These are phyloP conservation scores for Hydraecia micacea DNA, from an alignment of 2,888 invertebrate genomes.

Conservation along the genomic window DNA sequence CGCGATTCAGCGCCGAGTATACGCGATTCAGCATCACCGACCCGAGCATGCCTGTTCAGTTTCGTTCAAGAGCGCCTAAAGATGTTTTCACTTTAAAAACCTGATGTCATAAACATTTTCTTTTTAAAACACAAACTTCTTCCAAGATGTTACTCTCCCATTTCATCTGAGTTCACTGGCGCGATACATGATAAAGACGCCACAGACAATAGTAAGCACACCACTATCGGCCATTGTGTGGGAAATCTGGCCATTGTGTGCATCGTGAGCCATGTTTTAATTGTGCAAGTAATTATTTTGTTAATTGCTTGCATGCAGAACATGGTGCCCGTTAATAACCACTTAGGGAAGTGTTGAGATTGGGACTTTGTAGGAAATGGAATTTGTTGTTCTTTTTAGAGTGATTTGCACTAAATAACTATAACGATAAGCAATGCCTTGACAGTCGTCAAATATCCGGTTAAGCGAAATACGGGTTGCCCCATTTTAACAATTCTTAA, in stretches of 20 bases:
- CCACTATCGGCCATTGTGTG: constrained; percentile 54
- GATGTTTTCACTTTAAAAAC: background rate
- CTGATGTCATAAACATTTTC: constrained; percentile 7
- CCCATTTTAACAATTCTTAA: no score
- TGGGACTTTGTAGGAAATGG: background rate
- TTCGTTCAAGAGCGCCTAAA: background rate
- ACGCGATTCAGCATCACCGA: background rate
- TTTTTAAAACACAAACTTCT: constrained; percentile 27
- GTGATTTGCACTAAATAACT: background rate
- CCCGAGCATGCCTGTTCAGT: background rate
- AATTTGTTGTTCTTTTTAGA: background rate
- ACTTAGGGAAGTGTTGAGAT: constrained; percentile 29
- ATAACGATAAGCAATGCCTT: no score
- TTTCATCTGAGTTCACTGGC: constrained; percentile 55
- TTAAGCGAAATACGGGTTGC: background rate
- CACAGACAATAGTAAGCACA: constrained; percentile 46
- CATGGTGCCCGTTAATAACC: constrained; percentile 32
- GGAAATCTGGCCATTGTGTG: constrained; percentile 56
- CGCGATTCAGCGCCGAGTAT: background rate
- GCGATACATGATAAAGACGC: constrained; percentile 42
- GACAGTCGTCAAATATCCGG: background rate
- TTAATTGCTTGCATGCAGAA: constrained; percentile 45
- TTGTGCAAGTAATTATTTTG: constrained; percentile 56
- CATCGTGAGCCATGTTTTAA: constrained; percentile 45
- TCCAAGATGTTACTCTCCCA: constrained; percentile 20